Conservation (phyloP, 2,113 vertebrate genomes). For the Propithecus coquereli region DNA sequence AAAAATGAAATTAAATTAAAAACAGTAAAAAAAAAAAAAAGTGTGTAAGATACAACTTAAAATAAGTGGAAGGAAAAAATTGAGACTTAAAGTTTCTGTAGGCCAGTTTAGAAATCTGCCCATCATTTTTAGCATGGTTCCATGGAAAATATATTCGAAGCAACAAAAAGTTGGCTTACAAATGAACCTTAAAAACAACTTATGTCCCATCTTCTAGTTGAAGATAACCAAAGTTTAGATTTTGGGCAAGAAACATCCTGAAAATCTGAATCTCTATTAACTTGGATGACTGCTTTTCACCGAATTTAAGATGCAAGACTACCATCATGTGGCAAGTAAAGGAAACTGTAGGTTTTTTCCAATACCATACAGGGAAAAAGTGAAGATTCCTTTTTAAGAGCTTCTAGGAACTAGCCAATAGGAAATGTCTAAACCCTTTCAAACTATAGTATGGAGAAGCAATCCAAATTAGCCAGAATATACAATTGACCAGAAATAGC, state of each 20-base stretch:
- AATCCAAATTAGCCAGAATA: not conserved
- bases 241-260: not conserved
- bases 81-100: not conserved
- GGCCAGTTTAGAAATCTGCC: not conserved
- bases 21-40: not conserved
- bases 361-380: not conserved
- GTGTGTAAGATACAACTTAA: not conserved
- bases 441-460: not conserved
- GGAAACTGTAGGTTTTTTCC: constrained; percentile 3
- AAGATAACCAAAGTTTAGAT: not conserved
- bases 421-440: not conserved
- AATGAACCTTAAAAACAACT: constrained; percentile 9
- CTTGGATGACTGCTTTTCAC: not conserved
- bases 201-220: not conserved
- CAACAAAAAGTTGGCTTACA: not conserved
- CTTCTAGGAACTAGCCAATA: not conserved
- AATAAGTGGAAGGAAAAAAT: not conserved
- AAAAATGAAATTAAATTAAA: not conserved
- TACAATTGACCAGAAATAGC: not conserved
- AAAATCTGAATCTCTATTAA: not conserved
- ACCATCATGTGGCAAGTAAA: constrained; percentile 44
- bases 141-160: not conserved
- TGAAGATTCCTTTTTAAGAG: not conserved
- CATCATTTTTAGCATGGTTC: not conserved
- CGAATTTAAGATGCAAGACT: constrained; percentile 25